Evolutionary conservation across 2,113 vertebrate species (phyloP).

Genomic region (Cinclus cinclus): DNA sequence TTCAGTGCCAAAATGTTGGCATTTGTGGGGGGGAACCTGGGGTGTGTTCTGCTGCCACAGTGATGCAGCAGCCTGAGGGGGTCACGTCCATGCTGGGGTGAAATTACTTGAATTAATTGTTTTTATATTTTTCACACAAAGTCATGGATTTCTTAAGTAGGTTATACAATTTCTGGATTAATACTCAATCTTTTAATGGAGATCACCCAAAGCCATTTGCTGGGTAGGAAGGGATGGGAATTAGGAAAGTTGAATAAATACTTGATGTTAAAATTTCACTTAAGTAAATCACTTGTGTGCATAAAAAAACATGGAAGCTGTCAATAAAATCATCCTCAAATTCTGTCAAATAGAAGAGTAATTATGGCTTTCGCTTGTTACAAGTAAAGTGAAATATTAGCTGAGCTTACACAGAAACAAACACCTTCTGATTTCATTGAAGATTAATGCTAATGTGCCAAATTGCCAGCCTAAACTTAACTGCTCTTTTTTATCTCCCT

Average conservation of each 20-base stretch:
- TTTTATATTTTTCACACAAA: not conserved
- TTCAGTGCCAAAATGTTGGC: not conserved
- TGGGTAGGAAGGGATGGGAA: not conserved
- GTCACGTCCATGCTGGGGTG: rapidly evolving
- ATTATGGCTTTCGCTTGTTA: slow-evolving; percentile 39
- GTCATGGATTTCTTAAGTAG: not conserved
- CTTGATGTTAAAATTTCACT: not conserved
- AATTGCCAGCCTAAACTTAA: slow-evolving; percentile 54
- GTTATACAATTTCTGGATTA: not conserved
- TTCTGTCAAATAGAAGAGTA: slow-evolving; percentile 24
- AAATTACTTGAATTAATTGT: not conserved
- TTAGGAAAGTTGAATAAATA: not conserved
- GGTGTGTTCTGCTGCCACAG: not conserved
- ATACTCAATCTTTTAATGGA: not conserved
- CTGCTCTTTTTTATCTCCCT: slow-evolving; percentile 69
- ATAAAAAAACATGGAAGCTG: not conserved
- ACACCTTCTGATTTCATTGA: slow-evolving; percentile 51
- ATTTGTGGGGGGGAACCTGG: not conserved
- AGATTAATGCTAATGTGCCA: slow-evolving; percentile 63
- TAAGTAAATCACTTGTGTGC: not conserved
- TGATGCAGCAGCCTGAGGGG: not conserved
- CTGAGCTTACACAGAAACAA: slow-evolving; percentile 8
- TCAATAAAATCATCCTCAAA: slow-evolving; percentile 31
- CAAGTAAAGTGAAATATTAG: slow-evolving; percentile 22
- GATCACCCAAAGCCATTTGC: not conserved